Base-by-base conservation (phyloP, 2,113 vertebrate species). In the Australoheros scitulus region DNA sequence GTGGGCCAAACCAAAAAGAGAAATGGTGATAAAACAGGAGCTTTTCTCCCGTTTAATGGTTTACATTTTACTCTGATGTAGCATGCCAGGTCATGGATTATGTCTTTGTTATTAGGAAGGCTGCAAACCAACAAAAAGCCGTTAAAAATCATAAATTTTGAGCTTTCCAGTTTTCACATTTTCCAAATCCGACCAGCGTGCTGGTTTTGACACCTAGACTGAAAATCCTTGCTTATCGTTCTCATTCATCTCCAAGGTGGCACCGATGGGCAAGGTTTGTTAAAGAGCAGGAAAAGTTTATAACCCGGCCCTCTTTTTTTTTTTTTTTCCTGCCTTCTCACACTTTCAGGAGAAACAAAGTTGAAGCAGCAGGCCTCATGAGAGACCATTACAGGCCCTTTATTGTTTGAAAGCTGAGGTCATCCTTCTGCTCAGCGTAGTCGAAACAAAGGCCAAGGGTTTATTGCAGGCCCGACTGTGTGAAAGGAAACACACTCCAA, bases 401-500 rank as follows among this genome's bases (percentile, higher is more conserved):
- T 97, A 98, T 98, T 98, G 97, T 98, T 98, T 97, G 96, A 96
- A 95, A 96, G 97, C 97, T 99, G 97, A 99, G 97, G 98, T 99
- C 98, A 98, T 97, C 97, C 97, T 97, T 96, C 97, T 97, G 96
- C 96, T 92, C 95, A 94, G 96, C 91, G 95, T 94, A 92, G 94
- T 96, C 96, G 96, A 97, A 97, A 98, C 97, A 98, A 99, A 99
- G 97, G 96, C 96, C 96, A 95, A 94, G 96, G 96, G 96, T 97
- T 98, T 98, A 97, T 97, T 97, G 96, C 96, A 94, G 97, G 96
- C 97, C 96, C 96, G 94, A 96, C 96, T 98, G 97, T 97, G 97
- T 97, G 97, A 98, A 98, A 97, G 97, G 97, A 98, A 99, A 97
- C 96, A 95, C 97, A 95, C 96, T 96, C 95, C 96, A 96, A 96